A percentile compares a stretch with the other conserved stretches of the same genome.
phyloP scores from a whole-genome alignment of 2,113 vertebrate genomes.

The Pelodiscus sinensis region DNA sequence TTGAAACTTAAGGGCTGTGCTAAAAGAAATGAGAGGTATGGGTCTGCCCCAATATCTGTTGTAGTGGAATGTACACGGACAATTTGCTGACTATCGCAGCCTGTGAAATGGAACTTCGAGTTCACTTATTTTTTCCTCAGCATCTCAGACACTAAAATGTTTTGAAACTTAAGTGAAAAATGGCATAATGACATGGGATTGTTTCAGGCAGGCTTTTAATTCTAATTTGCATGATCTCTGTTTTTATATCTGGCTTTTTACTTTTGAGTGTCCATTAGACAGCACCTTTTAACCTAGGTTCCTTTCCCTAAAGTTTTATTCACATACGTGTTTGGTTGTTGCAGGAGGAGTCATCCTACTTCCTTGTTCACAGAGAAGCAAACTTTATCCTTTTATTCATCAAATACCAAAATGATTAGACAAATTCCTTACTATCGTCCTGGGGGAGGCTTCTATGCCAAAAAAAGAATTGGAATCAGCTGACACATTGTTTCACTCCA shows the following conservation, averaged over 20 bases:
- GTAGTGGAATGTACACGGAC: background rate
- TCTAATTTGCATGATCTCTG: background rate
- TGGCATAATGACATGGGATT: background rate
- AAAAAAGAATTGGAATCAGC: slow-evolving; percentile 59
- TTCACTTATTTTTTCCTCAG: background rate
- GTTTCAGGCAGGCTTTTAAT: background rate
- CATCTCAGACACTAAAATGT: background rate
- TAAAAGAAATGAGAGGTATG: accelerated
- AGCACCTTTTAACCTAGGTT: background rate
- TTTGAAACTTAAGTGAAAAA: slow-evolving; percentile 16
- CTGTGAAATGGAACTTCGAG: background rate
- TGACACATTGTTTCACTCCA: slow-evolving; percentile 53
- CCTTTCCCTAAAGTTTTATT: slow-evolving; percentile 42
- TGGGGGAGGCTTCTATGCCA: slow-evolving; percentile 44
- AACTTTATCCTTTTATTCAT: slow-evolving; percentile 62
- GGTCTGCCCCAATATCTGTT: background rate
- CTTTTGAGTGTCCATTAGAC: slow-evolving; percentile 2
- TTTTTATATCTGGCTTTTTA: background rate
- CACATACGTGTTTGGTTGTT: background rate
- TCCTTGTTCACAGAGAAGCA: slow-evolving; percentile 45
- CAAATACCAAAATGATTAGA: slow-evolving; percentile 57
- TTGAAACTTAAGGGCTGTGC: accelerated
- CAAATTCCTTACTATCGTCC: slow-evolving; percentile 48
- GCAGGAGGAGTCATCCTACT: slow-evolving; percentile 15
- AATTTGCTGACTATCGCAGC: background rate